These are phyloP conservation scores for Capromys pilorides DNA, from an alignment of 2,797 vertebrate species.

Conservation along the genomic window DNA sequence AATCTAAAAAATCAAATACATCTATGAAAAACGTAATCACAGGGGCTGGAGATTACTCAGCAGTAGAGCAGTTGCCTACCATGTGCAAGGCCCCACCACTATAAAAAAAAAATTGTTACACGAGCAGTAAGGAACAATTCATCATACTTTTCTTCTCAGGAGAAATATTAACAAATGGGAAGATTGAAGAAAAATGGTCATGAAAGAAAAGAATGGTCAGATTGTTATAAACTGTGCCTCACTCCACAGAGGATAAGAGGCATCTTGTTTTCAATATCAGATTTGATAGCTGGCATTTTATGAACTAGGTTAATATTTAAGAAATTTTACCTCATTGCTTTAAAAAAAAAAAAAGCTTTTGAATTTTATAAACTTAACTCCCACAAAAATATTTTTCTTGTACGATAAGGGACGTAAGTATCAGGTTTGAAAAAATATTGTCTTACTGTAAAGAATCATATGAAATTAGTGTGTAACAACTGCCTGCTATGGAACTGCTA, in stretches of 20 bases:
- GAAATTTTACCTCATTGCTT: slow-evolving; percentile 38
- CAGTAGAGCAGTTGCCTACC: background rate
- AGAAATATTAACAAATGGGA: slow-evolving; percentile 19
- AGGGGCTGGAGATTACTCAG: background rate
- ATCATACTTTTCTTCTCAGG: background rate
- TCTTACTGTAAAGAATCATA: slow-evolving; percentile 21
- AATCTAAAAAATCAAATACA: slow-evolving; percentile 44
- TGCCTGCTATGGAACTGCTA: background rate
- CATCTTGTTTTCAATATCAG: slow-evolving; percentile 44
- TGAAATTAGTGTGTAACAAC: slow-evolving; percentile 37
- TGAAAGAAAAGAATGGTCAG: background rate
- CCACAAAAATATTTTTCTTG: slow-evolving; percentile 38
- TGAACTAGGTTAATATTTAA: slow-evolving; percentile 57
- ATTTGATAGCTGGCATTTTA: slow-evolving; percentile 51
- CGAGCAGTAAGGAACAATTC: background rate
- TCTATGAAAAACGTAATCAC: background rate
- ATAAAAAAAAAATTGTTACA: background rate
- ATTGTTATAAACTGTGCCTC: slow-evolving; percentile 37
- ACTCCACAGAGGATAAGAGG: slow-evolving; percentile 24
- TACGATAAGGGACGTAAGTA: background rate
- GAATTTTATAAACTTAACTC: background rate
- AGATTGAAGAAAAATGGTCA: background rate
- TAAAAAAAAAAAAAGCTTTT: background rate
- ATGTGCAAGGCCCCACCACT: background rate
- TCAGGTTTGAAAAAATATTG: slow-evolving; percentile 26